Base-by-base conservation (phyloP, 2,797 vertebrate species). In the Malacoctenus gilli region DNA sequence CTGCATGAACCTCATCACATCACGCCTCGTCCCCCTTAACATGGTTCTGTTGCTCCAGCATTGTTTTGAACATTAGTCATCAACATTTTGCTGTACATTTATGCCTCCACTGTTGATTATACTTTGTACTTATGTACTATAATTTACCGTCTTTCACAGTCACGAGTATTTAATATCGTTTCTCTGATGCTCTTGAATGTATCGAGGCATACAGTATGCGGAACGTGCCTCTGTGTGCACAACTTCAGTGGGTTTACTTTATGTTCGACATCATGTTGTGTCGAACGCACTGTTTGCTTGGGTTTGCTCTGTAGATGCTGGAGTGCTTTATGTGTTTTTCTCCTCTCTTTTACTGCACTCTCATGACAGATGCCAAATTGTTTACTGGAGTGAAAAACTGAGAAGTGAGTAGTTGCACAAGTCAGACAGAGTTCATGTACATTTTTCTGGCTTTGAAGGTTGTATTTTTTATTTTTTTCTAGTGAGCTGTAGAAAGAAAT, bases 341-440 rank as follows among this genome's bases (percentile, higher is more conserved):
- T 66, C 16, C 12, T 36, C 59, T 53, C 8, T 23, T 28, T 28
- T 28, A 5, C 25, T 31, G 59, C 10, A 9, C 36, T 53, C 44
- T 72, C 66, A 59, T 77, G 71, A 81, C 62, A 75, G 43, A 60
- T 75, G 59, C 79, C 25, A 68, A 47, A 56, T 61, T 79, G 57
- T 82, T 77, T 72, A 58, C 37, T 55, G n/a, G 46, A 57, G 47
- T 35, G 50, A 76, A 55, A 25, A 28, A 56, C 68, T 31, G 25
- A 32, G 46, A 41, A 53, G 31, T 49, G 52, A 72, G 67, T 25
- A 68, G 61, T 66, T 75, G 71, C 59, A 73, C n/a, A 62, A 80
- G 84, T 84, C 78, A 84, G 28, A 51, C 19, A 76, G 75, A 80
- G 82, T 85, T 87, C 74, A 83, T 76, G 62, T 34, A 51, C n/a